Conservation (phyloP, 1,140 invertebrate species). For the Augochlora pura region DNA sequence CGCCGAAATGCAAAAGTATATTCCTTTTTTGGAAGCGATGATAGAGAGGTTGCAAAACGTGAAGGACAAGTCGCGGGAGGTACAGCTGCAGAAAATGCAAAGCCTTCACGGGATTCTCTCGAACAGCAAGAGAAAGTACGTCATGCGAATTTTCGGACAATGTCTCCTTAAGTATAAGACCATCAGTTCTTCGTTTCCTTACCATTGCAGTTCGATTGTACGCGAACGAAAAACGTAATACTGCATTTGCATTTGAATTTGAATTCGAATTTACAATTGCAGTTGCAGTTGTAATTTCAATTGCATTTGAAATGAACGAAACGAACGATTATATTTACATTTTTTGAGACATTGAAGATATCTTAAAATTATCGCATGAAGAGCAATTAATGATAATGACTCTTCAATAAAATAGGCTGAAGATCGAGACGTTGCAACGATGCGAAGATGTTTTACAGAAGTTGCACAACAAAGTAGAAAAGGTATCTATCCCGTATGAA, state of each 20-base stretch:
- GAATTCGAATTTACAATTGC: not conserved
- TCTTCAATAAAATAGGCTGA: conserved; percentile 79
- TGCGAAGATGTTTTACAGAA: conserved; percentile 85
- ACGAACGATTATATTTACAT: too few relatives aligned
- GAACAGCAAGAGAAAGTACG: conserved; percentile 83
- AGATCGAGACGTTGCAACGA: conserved; percentile 83
- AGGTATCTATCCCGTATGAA: conserved; percentile 74
- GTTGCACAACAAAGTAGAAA: conserved; percentile 83
- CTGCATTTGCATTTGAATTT: conserved; percentile 13
- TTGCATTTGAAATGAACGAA: not conserved
- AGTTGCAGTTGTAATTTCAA: not conserved
- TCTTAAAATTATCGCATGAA: not conserved
- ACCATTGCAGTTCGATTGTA: too few relatives aligned
- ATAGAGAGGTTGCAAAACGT: conserved; percentile 82
- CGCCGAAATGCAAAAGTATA: conserved; percentile 84
- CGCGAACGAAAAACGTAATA: not conserved
- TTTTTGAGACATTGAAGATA: too few relatives aligned
- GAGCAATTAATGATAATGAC: conserved; percentile 23
- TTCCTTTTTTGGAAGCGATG: conserved; percentile 84
- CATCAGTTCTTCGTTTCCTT: too few relatives aligned
- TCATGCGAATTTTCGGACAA: conserved; percentile 17
- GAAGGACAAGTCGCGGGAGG: conserved; percentile 80
- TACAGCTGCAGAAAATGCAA: conserved; percentile 83
- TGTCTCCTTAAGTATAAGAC: not conserved
- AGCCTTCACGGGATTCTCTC: conserved; percentile 83